Evolutionary conservation across 2,113 vertebrate genomes (phyloP), one percentile per base, ranked within the genome.

Genomic region (Hippocampus barbouri): DNA sequence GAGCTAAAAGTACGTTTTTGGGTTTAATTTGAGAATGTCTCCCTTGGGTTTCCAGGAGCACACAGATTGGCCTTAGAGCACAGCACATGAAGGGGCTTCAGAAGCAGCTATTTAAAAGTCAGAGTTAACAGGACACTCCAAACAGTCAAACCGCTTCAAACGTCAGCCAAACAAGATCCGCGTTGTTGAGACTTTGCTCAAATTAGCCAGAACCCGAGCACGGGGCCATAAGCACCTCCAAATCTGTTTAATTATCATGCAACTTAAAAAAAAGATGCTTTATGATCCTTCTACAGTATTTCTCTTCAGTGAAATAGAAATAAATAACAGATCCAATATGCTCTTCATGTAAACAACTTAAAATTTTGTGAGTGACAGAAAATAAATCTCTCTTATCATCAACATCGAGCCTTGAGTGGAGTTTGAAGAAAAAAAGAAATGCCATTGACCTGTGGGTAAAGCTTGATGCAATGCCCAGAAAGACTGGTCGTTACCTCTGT

Each of bases 291-390:
- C 90, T 89, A 34, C 59, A 34, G 27, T 38, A 90, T 89, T 90
- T 91, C 91, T 88, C 83, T 79, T 83, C 82, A 90, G 85, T 70
- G 74, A 82, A 86, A 66, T 86, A 88, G 81, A 87, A 90, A 89
- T 89, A 88, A 78, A 88, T 91, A 93, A 93, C 90, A 90, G 89
- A 90, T 91, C 91, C 91, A 91, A 86, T 91, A 89, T 90, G 89
- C 83, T 85, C 86, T 88, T 90, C 89, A 85, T 91, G 85, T 91
- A 89, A 91, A 92, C 89, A 91, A 81, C 89, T 86, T 82, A 72
- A 88, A 81, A 73, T 75, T 71, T 65, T 41, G 47, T 38, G 78
- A 69, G 71, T 53, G 70, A 64, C 67, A 51, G 68, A 47, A 59
- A 76, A 21, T 3, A 43, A 8, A 54, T 54, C 21, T 68, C 66